Evolutionary conservation across 2,797 vertebrate genomes (phyloP), one percentile per base, ranked within the genome.

Genomic region (Bovichtus diacanthus): DNA sequence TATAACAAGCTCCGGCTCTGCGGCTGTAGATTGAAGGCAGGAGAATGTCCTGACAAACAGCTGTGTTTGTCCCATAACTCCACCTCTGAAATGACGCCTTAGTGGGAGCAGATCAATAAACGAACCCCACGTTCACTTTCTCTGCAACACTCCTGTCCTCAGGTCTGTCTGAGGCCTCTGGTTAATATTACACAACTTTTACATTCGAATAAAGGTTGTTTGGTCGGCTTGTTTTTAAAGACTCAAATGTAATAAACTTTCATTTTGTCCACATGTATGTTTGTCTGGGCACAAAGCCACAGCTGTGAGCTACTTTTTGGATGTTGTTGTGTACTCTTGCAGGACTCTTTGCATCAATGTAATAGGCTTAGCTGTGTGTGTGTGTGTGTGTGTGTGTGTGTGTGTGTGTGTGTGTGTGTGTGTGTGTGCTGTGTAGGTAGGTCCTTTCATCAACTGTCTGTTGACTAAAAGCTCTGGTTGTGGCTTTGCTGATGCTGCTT

Each of bases 291-390:
- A 61, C 59, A 61, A 67, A 76, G 73, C 44, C 1, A 15, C 78
- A 79, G 74, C 74, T 73, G 71, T 76, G 64, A 47, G 58, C 76
- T 81, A 41, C 64, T 70, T 83, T 84, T 76, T 60, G 38, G 43
- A 63, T 67, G 55, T 56, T 75, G 73, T 71, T 87, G 67, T 53
- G 65, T 64, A 34, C 64, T 77, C 58, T 71, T 59, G 43, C 53
- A 46, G 53, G 53, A 68, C 67, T 68, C 68, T 71, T 59, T 84
- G 60, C 55, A 39, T 91, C 81, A 80, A 38, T 1, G 18, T 81
- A 89, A 88, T 81, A 87, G 81, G 88, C 79, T 91, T 90, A 90
- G 44, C 51, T 53, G 9, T 46, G 27, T 72, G 56, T 39, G 31
- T 34, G 50, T 51, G 51, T 10, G 41, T 27, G 51, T 38, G 60